Conservation (phyloP, 2,888 invertebrate genomes). For the Villa cingulata region DNA sequence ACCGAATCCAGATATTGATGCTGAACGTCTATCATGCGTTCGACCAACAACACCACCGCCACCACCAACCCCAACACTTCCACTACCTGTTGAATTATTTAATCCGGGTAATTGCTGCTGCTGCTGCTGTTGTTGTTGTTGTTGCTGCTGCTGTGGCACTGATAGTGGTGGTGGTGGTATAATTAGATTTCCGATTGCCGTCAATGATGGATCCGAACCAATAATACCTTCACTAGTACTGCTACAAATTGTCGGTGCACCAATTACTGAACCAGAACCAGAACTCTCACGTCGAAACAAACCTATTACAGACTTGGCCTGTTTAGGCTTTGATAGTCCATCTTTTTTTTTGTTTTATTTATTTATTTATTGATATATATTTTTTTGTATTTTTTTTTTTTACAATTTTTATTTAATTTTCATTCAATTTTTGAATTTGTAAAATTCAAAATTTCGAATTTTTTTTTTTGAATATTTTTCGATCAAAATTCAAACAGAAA, state of each 20-base stretch:
- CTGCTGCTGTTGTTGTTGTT: conserved; percentile 10
- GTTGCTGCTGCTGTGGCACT: conserved; percentile 17
- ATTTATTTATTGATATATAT: conserved; percentile 11
- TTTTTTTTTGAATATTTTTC: too few species aligned
- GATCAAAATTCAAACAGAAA: too few species aligned
- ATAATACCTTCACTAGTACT: conserved; percentile 30
- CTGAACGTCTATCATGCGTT: conserved; percentile 36
- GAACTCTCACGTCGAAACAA: conserved; percentile 73
- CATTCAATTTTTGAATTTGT: too few species aligned
- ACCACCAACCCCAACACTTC: conserved; percentile 21
- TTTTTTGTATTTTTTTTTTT: conserved; percentile 8
- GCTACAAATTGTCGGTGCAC: conserved; percentile 37
- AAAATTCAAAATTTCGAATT: too few species aligned
- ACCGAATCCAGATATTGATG: conserved; percentile 21
- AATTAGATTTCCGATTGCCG: conserved; percentile 37
- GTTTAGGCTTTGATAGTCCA: conserved; percentile 75
- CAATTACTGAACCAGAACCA: conserved; percentile 48
- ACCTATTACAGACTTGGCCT: conserved; percentile 77
- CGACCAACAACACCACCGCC: conserved; percentile 51
- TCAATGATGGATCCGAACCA: conserved; percentile 41
- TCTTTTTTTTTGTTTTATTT: conserved; percentile 38
- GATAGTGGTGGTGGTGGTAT: conserved; percentile 36
- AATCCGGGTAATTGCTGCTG: conserved; percentile 26
- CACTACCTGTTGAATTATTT: background rate
- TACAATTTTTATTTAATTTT: too few species aligned